phyloP scores from a whole-genome alignment of 2,797 vertebrate species.

The Manis pentadactyla region DNA sequence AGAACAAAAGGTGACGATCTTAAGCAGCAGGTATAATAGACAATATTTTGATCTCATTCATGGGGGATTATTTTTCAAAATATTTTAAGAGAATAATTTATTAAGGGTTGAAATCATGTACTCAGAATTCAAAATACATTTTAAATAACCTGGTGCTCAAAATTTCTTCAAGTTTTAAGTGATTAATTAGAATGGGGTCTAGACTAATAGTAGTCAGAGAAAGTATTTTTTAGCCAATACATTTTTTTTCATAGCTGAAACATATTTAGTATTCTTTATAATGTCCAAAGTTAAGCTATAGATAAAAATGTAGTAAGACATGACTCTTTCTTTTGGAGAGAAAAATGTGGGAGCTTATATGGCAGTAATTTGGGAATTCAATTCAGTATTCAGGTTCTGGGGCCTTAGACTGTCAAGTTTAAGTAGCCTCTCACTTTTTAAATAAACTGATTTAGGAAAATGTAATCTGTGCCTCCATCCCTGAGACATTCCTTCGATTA shows the following conservation, averaged over 20 bases:
- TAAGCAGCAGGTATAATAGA: background rate
- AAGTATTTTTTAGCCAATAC: conserved; percentile 30
- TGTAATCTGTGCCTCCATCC: background rate
- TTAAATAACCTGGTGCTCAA: background rate
- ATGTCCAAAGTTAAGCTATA: background rate
- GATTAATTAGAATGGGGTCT: background rate
- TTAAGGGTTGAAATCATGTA: background rate
- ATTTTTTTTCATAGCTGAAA: background rate
- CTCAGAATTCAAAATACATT: conserved; percentile 29
- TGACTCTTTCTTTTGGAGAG: background rate
- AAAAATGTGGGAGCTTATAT: background rate
- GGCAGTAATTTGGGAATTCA: background rate
- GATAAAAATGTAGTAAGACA: background rate
- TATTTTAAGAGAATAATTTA: conserved; percentile 17
- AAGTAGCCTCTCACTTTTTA: background rate
- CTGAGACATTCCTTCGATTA: background rate
- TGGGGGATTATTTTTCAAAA: background rate
- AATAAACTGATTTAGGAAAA: background rate
- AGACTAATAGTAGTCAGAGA: background rate
- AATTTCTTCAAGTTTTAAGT: conserved; percentile 26
- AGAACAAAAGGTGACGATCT: background rate
- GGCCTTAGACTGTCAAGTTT: background rate
- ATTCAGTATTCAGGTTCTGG: background rate
- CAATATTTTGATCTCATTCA: background rate
- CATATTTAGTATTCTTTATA: background rate